Conservation (phyloP, 2,888 invertebrate species). For the Coenonympha arcania region DNA sequence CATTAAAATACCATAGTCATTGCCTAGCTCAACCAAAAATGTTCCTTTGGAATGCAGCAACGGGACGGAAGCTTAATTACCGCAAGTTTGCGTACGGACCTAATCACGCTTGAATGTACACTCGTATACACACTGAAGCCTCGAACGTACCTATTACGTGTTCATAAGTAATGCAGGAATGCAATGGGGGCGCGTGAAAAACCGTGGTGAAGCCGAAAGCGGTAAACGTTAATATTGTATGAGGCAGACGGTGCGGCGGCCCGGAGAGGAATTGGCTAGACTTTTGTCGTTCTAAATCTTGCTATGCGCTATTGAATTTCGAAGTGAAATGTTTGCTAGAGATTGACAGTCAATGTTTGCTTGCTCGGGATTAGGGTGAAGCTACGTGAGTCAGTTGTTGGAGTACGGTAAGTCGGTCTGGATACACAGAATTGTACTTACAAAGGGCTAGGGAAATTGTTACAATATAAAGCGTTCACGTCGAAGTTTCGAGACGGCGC, state of each 20-base stretch:
- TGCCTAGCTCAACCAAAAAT: background rate
- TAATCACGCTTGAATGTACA: conserved; percentile 51
- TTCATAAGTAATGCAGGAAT: conserved; percentile 67
- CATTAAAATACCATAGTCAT: background rate
- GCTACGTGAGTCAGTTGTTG: conserved; percentile 24
- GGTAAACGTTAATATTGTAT: conserved; percentile 63
- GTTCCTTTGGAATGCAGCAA: conserved; percentile 2
- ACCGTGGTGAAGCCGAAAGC: conserved; percentile 49
- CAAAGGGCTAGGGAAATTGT: conserved; percentile 21
- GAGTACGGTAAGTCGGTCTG: conserved; percentile 26
- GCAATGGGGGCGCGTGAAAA: conserved; percentile 62
- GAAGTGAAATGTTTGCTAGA: conserved; percentile 50
- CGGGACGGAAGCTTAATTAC: conserved; percentile 17
- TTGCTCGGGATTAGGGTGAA: conserved; percentile 32
- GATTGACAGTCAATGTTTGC: conserved; percentile 54
- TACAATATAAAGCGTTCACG: conserved; percentile 22
- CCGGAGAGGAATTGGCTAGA: conserved; percentile 53
- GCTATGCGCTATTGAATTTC: conserved; percentile 55
- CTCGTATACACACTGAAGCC: conserved; percentile 57
- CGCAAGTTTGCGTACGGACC: conserved; percentile 24
- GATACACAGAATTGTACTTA: conserved; percentile 24
- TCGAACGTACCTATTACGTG: conserved; percentile 61
- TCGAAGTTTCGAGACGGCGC: conserved; percentile 12
- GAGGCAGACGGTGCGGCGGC: conserved; percentile 50
- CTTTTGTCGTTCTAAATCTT: conserved; percentile 52